phyloP scores from a whole-genome alignment of 2,888 invertebrate genomes.

The Taphrorychus bicolor region DNA sequence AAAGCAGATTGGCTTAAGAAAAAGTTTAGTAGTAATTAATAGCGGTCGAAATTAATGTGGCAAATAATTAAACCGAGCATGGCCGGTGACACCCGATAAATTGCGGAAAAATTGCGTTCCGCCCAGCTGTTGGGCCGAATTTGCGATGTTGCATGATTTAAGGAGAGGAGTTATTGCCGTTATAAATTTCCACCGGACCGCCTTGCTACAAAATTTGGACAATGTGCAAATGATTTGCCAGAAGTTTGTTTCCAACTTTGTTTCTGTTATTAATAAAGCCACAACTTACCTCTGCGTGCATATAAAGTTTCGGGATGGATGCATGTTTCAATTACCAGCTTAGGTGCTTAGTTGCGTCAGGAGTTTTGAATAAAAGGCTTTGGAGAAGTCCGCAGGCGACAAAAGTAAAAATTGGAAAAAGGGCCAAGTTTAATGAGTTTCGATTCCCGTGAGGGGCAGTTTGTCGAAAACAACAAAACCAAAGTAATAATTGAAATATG shows the following conservation, averaged over 20 bases:
- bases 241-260: constrained; percentile 20
- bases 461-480: not conserved
- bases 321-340: not conserved
- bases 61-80: constrained; percentile 41
- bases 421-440: not conserved
- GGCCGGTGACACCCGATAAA: constrained; percentile 46
- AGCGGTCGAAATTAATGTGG: constrained; percentile 36
- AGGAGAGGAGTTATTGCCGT: constrained; percentile 43
- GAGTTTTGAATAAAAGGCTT: not conserved
- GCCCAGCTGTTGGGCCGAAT: constrained; percentile 45
- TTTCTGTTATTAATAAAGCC: constrained; percentile 14
- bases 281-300: no score
- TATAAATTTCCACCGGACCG: constrained; percentile 42
- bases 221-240: constrained; percentile 28
- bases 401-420: not conserved
- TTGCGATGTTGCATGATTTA: constrained; percentile 45
- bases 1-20: constrained; percentile 14
- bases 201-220: constrained; percentile 22
- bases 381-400: not conserved
- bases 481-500: not conserved
- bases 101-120: constrained; percentile 46
- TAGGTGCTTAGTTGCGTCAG: not conserved
- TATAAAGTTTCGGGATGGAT: no score
- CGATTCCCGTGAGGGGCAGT: not conserved
- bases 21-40: constrained; percentile 32